Percentiles rank a stretch among this genome's conserved stretches.
phyloP scores from a whole-genome alignment of 2,797 vertebrate genomes.

The Channallabes apus region DNA sequence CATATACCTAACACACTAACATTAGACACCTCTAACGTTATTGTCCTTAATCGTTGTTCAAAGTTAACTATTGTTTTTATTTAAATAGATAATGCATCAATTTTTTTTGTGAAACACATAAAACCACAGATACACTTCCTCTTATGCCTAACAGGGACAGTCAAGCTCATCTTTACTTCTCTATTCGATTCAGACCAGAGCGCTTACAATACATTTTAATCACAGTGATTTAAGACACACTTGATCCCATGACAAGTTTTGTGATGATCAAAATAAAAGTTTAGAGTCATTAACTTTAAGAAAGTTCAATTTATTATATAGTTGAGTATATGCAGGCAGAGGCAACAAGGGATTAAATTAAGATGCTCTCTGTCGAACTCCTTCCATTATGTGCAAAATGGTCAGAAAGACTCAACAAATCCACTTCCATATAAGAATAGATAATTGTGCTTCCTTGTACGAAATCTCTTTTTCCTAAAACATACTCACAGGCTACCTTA shows the following conservation, averaged over 20 bases:
- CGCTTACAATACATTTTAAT: neutral
- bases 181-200: neutral
- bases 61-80: neutral
- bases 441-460: neutral
- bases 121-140: neutral
- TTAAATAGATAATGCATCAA: neutral
- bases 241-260: too few relatives aligned
- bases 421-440: neutral
- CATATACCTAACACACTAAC: neutral
- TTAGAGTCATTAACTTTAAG: neutral
- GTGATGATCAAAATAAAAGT: neutral
- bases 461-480: neutral
- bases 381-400: neutral
- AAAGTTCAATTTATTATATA: neutral
- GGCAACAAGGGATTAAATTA: neutral
- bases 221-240: neutral
- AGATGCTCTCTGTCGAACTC: neutral
- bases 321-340: neutral
- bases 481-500: neutral
- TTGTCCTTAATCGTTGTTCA: neutral
- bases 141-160: neutral
- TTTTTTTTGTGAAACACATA: neutral
- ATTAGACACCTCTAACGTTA: too few relatives aligned
- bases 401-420: neutral
- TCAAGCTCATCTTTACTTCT: neutral